These are phyloP conservation scores for Percopsis transmontana DNA, from an alignment of 2,113 vertebrate genomes.

Conservation along the genomic window DNA sequence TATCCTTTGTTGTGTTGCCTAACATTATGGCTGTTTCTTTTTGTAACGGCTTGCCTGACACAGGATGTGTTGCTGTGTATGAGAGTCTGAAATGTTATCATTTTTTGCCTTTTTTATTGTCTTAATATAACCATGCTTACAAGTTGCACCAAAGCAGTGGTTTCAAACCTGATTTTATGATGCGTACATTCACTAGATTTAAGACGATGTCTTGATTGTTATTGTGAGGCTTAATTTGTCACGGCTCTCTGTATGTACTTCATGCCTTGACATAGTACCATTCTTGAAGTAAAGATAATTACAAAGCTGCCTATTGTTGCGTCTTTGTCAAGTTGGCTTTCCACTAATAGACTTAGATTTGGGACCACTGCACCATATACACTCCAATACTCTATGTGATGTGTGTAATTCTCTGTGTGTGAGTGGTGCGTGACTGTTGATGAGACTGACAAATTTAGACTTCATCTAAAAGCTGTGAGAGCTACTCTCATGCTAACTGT, in stretches of 20 bases:
- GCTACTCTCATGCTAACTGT: slow-evolving; percentile 73
- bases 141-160: slow-evolving; percentile 69
- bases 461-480: slow-evolving; percentile 66
- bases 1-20: slow-evolving; percentile 55
- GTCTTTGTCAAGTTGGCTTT: slow-evolving; percentile 55
- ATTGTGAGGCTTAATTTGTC: slow-evolving; percentile 44
- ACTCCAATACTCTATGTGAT: slow-evolving; percentile 60
- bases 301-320: slow-evolving; percentile 54
- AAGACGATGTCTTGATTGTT: slow-evolving; percentile 36
- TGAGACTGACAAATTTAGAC: slow-evolving; percentile 57
- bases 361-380: slow-evolving; percentile 66
- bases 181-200: slow-evolving; percentile 32
- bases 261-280: slow-evolving; percentile 51
- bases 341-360: slow-evolving; percentile 61
- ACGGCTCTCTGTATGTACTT: slow-evolving; percentile 46
- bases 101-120: slow-evolving; percentile 56
- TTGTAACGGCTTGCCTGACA: slow-evolving; percentile 36
- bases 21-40: slow-evolving; percentile 36
- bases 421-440: slow-evolving; percentile 46
- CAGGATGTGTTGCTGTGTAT: slow-evolving; percentile 62
- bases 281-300: slow-evolving; percentile 54
- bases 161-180: slow-evolving; percentile 62
- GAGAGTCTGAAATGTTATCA: slow-evolving; percentile 56
- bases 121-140: slow-evolving; percentile 65
- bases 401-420: slow-evolving; percentile 51